phyloP scores from a whole-genome alignment of 2,797 vertebrate species.

The Coregonus suidteri region DNA sequence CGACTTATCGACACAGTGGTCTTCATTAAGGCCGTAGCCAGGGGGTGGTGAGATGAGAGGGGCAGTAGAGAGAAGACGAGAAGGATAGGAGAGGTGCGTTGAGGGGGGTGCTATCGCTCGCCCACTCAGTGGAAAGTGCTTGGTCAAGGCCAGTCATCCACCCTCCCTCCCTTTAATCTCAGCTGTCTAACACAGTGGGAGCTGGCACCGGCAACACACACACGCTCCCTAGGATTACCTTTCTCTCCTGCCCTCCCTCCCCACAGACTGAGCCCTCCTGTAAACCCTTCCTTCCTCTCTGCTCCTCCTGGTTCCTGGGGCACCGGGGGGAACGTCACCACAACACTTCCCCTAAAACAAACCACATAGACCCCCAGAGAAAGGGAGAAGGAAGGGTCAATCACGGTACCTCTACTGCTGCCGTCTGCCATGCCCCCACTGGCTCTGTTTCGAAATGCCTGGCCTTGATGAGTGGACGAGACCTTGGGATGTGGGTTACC shows the following conservation, averaged over 20 bases:
- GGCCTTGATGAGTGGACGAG: no score
- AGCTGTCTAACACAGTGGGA: no score
- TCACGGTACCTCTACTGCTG: no score
- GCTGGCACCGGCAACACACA: no score
- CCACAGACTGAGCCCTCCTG: conserved; percentile 17
- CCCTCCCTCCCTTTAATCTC: conserved; percentile 15
- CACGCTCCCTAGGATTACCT: no score
- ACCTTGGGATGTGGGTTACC: neutral
- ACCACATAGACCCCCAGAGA: neutral
- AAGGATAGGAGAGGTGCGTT: conserved; percentile 37
- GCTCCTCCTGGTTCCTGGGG: conserved; percentile 37
- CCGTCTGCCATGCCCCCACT: no score
- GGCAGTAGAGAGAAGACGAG: conserved; percentile 15
- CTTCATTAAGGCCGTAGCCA: conserved; percentile 54
- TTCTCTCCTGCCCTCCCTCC: neutral
- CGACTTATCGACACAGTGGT: conserved; percentile 55
- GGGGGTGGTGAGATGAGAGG: conserved; percentile 31
- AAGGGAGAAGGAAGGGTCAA: neutral
- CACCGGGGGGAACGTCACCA: neutral
- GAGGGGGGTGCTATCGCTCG: conserved; percentile 29
- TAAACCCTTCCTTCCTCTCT: conserved; percentile 53
- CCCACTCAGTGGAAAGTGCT: conserved; percentile 49
- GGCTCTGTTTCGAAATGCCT: neutral
- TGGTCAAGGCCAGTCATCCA: conserved; percentile 38
- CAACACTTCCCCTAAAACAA: neutral